Percentiles rank a stretch among this genome's conserved stretches.
Evolutionary conservation across 2,113 vertebrate genomes (phyloP).

Genomic region (Felis chaus): DNA sequence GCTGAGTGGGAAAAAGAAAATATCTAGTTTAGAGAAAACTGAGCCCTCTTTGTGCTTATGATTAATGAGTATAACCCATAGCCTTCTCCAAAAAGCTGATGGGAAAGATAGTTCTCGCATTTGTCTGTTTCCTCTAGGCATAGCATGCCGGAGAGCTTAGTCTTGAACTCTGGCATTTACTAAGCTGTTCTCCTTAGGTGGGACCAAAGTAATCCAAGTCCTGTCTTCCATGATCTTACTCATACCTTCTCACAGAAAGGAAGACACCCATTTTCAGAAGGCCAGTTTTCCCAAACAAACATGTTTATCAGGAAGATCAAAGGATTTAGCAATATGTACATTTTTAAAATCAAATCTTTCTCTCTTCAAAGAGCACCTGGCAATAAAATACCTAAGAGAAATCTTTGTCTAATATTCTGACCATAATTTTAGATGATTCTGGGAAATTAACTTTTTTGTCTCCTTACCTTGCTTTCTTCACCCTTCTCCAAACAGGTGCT

Average conservation of each 20-base stretch:
- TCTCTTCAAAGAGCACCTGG: background rate
- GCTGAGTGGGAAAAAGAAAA: slow-evolving; percentile 78
- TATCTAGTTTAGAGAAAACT: slow-evolving; percentile 18
- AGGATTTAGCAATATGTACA: background rate
- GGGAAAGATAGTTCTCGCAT: background rate
- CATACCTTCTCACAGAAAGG: background rate
- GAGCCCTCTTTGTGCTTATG: background rate
- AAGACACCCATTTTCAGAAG: background rate
- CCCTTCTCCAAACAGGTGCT: background rate
- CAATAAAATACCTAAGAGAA: background rate
- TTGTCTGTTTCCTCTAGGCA: background rate
- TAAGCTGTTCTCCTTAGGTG: background rate
- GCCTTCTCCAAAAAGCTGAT: background rate
- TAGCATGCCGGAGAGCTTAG: background rate
- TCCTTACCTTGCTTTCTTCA: background rate
- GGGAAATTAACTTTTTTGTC: background rate
- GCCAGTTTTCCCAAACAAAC: background rate
- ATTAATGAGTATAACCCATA: background rate
- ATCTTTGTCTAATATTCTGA: background rate
- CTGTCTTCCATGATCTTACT: background rate
- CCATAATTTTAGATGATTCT: background rate
- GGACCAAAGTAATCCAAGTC: background rate
- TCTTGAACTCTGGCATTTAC: background rate
- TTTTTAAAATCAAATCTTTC: background rate
- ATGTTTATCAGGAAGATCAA: background rate